Base-by-base conservation (phyloP, 1,140 invertebrate genomes). In the Pararge aegeria region DNA sequence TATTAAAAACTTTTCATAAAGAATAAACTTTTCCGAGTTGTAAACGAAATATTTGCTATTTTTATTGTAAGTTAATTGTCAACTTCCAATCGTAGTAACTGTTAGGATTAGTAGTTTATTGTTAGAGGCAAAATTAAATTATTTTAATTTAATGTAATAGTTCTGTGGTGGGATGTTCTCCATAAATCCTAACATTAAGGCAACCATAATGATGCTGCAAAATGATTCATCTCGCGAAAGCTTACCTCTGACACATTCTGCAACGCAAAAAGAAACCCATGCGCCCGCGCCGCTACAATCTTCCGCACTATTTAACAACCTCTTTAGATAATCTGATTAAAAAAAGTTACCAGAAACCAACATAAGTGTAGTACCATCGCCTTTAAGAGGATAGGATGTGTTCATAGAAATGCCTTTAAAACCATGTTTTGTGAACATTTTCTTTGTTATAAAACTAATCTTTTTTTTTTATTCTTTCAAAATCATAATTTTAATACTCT, bases 241-340 rank as follows among this genome's bases (percentile, higher is more conserved):
- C 61, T 61, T 61, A 69, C 48, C 49, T 62, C 49, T 37, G 52
- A 65, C 64, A 64, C 58, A 65, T 67, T 61, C 48, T 37, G 64
- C 40, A 64, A 67, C 58, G 21, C 60, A 38, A 48, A 61, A 60
- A 50, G 52, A 63, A 54, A 66, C 3, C 66, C 64, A 67, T 66
- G 73, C 30, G 2, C 29, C n/a, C 29, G 29, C 57, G 66, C 66
- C 68, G 61, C 66, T 65, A 56, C 64, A 66, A 74, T 73, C 16
- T 66, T 69, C 58, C 75, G 74, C 61, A 54, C 71, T 73, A 77
- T 83, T 81, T 70, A 73, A 72, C 69, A 59, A 48, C 54, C 61
- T 38, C 37, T 52, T 5, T 18, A 18, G 40, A 38, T 37, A 42
- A 60, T 30, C 38, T 46, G 49, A 60, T 60, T 53, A 46, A 60